Base-by-base conservation (phyloP, 2,113 vertebrate genomes). In the Limanda limanda region DNA sequence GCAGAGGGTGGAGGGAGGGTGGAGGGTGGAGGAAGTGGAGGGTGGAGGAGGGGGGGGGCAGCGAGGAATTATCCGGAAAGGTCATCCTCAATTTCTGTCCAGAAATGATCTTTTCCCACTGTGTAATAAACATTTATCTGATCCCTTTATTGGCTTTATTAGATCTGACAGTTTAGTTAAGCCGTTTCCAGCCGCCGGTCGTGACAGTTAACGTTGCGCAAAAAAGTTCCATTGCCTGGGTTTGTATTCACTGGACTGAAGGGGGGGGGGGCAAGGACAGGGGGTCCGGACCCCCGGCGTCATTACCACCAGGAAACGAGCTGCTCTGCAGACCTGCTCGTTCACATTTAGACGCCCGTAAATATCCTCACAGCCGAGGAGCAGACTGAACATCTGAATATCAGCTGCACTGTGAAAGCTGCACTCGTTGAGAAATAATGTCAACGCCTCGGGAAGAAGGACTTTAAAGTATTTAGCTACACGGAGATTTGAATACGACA, bases 121-220 rank as follows among this genome's bases (percentile, higher is more conserved):
- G 94, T 88, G 96, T 97, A 97, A 98, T 98, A 99, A 98, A 98
- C 97, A 98, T 99, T 98, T 98, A 98, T 98, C 97, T 96, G 93
- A 95, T 95, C 94, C 94, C 95, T 97, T 98, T 97, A 98, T 97
- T 97, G 96, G 96, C 95, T 97, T 96, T 96, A 99, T 99, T 97
- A 96, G 95, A 98, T 95, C 95, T 98, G 98, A 99, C 98, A 98
- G 96, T 97, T 96, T 96, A 96, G 97, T 97, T 98, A 99, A 98
- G 97, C 96, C 96, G 94, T 97, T 97, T 96, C 94, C 95, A 95
- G 95, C 95, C 95, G 94, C 96, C 89, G 96, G 96, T 97, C 97
- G 95, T 94, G 95, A 96, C 94, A 95, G 97, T 97, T 97, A 98
- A 96, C 96, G 96, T 96, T 94, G 96, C 94, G 94, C 86, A 77